Conservation (phyloP, 2,888 invertebrate genomes). For the Drosophila affinis region DNA sequence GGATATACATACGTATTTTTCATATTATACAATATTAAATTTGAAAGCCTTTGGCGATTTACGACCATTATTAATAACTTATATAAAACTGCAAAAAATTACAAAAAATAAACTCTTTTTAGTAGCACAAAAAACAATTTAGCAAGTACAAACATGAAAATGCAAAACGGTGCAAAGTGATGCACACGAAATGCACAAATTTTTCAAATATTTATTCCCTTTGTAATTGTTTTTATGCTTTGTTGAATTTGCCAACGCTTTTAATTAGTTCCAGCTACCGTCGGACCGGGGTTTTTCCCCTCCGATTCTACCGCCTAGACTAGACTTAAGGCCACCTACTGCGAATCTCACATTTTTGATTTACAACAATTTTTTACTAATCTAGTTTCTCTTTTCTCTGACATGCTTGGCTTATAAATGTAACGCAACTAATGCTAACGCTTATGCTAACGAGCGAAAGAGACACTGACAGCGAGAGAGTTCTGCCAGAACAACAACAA, state of each 20-base stretch:
- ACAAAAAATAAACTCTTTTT: slow-evolving; percentile 15
- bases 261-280: slow-evolving; percentile 44
- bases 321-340: slow-evolving; percentile 25
- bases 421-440: slow-evolving; percentile 66
- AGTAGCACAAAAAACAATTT: slow-evolving; percentile 12
- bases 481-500: slow-evolving; percentile 13
- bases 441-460: slow-evolving; percentile 66
- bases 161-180: slow-evolving; percentile 10
- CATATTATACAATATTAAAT: slow-evolving; percentile 42
- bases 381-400: slow-evolving; percentile 82
- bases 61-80: slow-evolving; percentile 33
- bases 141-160: slow-evolving; percentile 29
- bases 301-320: slow-evolving; percentile 2
- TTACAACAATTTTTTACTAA: slow-evolving; percentile 77
- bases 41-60: slow-evolving; percentile 40
- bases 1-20: slow-evolving; percentile 29
- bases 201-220: slow-evolving; percentile 45
- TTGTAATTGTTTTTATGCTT: slow-evolving; percentile 24
- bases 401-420: slow-evolving; percentile 81
- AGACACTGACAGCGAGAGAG: slow-evolving; percentile 29
- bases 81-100: slow-evolving; percentile 9
- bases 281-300: not conserved
- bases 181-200: slow-evolving; percentile 28
- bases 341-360: slow-evolving; percentile 47
- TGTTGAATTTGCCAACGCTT: slow-evolving; percentile 35